A percentile compares a stretch with the other conserved stretches of the same genome.
Conservation (phyloP, 2,888 invertebrate species). For the Mesorhabditis belari region DNA sequence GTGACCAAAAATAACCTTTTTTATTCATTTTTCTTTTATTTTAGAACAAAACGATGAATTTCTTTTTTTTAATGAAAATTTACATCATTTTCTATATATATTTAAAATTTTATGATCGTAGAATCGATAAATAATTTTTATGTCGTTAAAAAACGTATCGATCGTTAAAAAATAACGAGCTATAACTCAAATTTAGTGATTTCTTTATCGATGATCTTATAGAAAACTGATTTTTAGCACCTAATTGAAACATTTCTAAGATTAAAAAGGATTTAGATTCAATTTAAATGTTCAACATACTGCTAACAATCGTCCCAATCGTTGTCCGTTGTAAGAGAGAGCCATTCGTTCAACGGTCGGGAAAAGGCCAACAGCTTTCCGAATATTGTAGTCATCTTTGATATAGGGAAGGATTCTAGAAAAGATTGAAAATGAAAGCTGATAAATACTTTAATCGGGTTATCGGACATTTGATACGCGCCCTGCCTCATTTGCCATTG, state of each 20-base stretch:
- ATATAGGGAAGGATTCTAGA: constrained; percentile 27
- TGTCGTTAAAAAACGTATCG: not conserved
- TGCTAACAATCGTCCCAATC: constrained; percentile 25
- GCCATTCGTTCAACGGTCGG: constrained; percentile 47
- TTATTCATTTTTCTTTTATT: too few species aligned
- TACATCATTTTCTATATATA: too few species aligned
- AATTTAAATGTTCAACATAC: constrained; percentile 13
- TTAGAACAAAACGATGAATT: too few species aligned
- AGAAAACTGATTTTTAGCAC: too few species aligned
- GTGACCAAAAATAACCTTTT: too few species aligned
- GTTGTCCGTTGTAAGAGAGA: constrained; percentile 36
- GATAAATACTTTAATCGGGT: not conserved
- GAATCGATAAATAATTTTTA: not conserved
- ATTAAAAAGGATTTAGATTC: too few species aligned
- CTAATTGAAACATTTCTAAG: too few species aligned
- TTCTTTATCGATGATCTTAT: too few species aligned
- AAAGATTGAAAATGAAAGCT: not conserved
- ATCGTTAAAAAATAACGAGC: too few species aligned
- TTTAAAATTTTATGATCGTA: not conserved
- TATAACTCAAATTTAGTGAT: too few species aligned
- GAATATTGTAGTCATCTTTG: constrained; percentile 23
- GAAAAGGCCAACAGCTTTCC: constrained; percentile 35
- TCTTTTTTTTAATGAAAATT: not conserved
- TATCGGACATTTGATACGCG: too few species aligned
- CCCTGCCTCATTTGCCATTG: too few species aligned